phyloP scores from a whole-genome alignment of 64 coral and sea anemone species.

The Pocillopora damicornis region DNA sequence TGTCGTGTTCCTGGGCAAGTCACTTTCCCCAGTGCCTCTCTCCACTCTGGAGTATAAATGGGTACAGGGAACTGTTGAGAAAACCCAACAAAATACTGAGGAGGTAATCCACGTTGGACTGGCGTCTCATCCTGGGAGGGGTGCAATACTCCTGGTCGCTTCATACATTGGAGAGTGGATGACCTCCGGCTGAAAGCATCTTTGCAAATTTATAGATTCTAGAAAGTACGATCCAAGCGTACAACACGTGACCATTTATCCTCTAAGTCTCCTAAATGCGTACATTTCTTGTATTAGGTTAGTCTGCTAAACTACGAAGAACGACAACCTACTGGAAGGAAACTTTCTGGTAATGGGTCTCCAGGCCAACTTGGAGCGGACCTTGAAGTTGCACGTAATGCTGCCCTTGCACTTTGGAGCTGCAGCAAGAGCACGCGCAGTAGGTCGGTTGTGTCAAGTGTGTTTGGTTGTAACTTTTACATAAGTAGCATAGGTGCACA shows the following conservation, averaged over 20 bases:
- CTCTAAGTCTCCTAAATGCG: no score
- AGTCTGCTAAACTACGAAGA: constrained; percentile 60
- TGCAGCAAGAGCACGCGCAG: constrained; percentile 83
- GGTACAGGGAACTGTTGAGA: no score
- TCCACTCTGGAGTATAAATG: no score
- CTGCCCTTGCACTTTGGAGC: constrained; percentile 87
- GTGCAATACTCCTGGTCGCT: background rate
- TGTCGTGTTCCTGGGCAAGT: no score
- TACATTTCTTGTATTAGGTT: constrained; percentile 41
- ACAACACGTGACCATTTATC: no score
- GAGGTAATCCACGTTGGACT: no score
- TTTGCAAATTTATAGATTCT: no score
- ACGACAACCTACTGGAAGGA: background rate
- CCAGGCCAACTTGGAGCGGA: constrained; percentile 5
- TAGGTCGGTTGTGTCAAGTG: constrained; percentile 12
- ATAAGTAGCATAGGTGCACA: background rate
- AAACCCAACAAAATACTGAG: no score
- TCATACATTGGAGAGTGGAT: background rate
- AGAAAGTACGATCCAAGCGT: no score
- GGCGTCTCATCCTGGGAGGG: no score
- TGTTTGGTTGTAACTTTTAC: background rate
- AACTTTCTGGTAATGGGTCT: background rate
- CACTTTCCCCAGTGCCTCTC: no score
- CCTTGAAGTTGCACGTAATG: constrained; percentile 65
- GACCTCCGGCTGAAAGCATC: no score